Evolutionary conservation across 2,113 vertebrate genomes (phyloP).

Genomic region (Helogale parvula): DNA sequence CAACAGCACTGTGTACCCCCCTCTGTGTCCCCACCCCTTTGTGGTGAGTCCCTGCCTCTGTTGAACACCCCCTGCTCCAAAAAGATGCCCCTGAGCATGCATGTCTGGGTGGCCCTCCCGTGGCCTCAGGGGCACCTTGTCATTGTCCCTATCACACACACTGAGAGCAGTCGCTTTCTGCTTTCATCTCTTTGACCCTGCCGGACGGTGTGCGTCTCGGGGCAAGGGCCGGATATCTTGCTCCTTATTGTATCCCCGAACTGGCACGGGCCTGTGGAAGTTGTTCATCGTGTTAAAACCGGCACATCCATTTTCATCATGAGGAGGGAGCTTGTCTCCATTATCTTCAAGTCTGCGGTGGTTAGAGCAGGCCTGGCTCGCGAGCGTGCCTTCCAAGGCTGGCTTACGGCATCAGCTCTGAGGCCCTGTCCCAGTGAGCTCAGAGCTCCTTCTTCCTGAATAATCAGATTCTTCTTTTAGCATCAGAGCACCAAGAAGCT

Average conservation of each 20-base stretch:
- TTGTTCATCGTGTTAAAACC: neutral
- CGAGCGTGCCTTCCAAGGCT: neutral
- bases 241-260: neutral
- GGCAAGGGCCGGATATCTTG: neutral
- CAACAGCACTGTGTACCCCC: rapidly evolving
- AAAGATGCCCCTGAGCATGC: neutral
- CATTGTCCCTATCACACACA: neutral
- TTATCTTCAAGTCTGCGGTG: neutral
- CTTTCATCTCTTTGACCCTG: neutral
- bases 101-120: neutral
- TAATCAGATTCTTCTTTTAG: slow-evolving; percentile 40
- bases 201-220: neutral
- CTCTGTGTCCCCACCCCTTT: neutral
- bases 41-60: neutral
- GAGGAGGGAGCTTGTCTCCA: neutral
- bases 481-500: neutral
- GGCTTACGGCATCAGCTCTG: neutral
- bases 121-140: neutral
- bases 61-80: neutral
- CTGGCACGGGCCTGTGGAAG: neutral
- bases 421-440: neutral
- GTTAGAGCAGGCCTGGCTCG: neutral
- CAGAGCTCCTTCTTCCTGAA: neutral
- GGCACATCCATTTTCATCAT: neutral
- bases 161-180: rapidly evolving